Conservation (phyloP, 2,113 vertebrate genomes). For the Sitta europaea region DNA sequence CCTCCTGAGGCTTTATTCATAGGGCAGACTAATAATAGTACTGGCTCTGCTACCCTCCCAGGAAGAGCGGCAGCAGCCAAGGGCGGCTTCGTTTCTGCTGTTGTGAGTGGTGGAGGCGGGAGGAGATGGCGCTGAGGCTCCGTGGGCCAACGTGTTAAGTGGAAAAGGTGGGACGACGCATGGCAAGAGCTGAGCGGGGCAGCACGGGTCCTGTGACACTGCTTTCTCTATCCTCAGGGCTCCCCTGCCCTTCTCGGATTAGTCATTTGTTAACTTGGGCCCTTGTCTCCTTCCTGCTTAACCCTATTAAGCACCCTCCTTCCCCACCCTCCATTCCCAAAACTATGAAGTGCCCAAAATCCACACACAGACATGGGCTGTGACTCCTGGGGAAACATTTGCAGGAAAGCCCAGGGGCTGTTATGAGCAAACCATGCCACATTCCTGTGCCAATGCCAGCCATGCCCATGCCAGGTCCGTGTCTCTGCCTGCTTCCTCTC, state of each 20-base stretch:
- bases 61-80: not conserved
- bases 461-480: not conserved
- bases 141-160: accelerated
- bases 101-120: not conserved
- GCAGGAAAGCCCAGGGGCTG: not conserved
- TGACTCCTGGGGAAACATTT: not conserved
- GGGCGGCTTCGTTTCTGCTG: accelerated
- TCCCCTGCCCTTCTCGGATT: not conserved
- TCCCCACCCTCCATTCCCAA: not conserved
- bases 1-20: accelerated
- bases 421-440: not conserved
- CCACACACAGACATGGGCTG: not conserved
- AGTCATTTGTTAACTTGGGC: not conserved
- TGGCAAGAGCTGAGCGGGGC: not conserved
- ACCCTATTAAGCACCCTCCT: not conserved
- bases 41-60: not conserved
- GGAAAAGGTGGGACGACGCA: accelerated
- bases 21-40: not conserved
- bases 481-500: not conserved
- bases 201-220: not conserved
- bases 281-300: not conserved
- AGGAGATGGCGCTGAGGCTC: not conserved
- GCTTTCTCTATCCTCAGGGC: not conserved
- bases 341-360: not conserved
- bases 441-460: not conserved